Conservation (phyloP, 2,888 invertebrate genomes). For the Agrochola litura region DNA sequence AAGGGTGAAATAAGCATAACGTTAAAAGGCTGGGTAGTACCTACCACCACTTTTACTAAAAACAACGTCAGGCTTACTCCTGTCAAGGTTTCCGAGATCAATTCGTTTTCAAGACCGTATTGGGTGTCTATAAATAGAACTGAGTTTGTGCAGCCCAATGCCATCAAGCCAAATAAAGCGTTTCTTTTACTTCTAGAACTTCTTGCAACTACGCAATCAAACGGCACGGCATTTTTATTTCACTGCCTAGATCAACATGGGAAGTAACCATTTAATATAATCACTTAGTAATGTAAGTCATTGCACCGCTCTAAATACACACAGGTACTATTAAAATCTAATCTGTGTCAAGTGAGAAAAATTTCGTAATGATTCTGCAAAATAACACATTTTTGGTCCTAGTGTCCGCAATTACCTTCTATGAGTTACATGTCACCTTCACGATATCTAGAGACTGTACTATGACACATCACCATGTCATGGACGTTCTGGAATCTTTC, state of each 20-base stretch:
- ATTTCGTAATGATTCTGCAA: conserved; percentile 42
- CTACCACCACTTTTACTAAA: neutral
- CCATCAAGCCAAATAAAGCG: conserved; percentile 5
- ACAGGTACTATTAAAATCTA: conserved; percentile 57
- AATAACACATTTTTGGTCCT: conserved; percentile 52
- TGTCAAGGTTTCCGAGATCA: conserved; percentile 5
- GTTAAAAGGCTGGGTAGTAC: neutral
- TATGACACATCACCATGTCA: too few relatives aligned
- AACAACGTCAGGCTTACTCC: neutral
- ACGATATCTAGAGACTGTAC: too few relatives aligned
- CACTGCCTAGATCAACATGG: conserved; percentile 37
- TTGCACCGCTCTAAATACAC: conserved; percentile 34
- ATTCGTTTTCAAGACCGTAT: neutral
- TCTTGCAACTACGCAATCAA: conserved; percentile 10
- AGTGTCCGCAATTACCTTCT: conserved; percentile 27
- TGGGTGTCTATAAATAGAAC: conserved; percentile 22
- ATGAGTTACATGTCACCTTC: conserved; percentile 15
- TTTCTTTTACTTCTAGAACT: conserved; percentile 31
- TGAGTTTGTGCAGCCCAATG: conserved; percentile 36
- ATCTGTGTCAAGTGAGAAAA: conserved; percentile 61
- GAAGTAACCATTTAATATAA: conserved; percentile 44
- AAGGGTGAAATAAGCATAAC: neutral
- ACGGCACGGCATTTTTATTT: conserved; percentile 25
- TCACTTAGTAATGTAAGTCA: conserved; percentile 32
- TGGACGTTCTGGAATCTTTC: neutral